These are phyloP conservation scores for Lerema accius DNA, from an alignment of 1,140 invertebrate genomes.

Conservation along the genomic window DNA sequence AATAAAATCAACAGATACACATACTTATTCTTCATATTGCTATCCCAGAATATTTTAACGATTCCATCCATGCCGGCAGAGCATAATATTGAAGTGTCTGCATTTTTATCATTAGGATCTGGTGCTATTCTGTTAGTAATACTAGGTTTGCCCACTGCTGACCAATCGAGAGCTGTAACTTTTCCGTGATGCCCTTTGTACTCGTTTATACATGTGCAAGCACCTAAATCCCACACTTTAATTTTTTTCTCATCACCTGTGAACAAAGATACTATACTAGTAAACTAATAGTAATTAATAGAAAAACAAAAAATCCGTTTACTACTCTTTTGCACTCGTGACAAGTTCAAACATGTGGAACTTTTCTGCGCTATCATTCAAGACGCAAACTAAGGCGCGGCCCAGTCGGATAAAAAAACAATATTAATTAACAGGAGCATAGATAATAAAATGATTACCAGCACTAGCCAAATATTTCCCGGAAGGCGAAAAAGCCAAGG, in stretches of 20 bases:
- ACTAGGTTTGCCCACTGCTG: conserved; percentile 63
- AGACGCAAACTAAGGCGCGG: too few relatives aligned
- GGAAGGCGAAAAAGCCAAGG: conserved; percentile 90
- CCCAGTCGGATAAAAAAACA: too few relatives aligned
- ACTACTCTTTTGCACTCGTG: too few relatives aligned
- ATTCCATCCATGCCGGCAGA: conserved; percentile 80
- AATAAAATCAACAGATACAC: conserved; percentile 25
- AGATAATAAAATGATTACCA: conserved; percentile 69
- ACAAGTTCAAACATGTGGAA: too few relatives aligned
- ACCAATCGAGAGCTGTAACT: conserved; percentile 88
- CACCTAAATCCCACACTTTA: conserved; percentile 84
- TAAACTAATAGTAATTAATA: too few relatives aligned
- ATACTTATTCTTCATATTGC: conserved; percentile 75
- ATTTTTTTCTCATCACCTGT: conserved; percentile 84
- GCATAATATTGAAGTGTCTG: conserved; percentile 69
- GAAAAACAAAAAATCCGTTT: too few relatives aligned
- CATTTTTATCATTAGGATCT: conserved; percentile 51
- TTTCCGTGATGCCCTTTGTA: conserved; percentile 91
- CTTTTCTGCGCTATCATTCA: too few relatives aligned
- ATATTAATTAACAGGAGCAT: too few relatives aligned
- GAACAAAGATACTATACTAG: conserved; percentile 9
- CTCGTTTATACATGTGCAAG: conserved; percentile 84
- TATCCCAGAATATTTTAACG: conserved; percentile 75
- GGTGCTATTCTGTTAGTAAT: conserved; percentile 83
- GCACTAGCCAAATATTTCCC: conserved; percentile 92